phyloP scores from a whole-genome alignment of 1,140 invertebrate genomes.

The Lordiphosa collinella region DNA sequence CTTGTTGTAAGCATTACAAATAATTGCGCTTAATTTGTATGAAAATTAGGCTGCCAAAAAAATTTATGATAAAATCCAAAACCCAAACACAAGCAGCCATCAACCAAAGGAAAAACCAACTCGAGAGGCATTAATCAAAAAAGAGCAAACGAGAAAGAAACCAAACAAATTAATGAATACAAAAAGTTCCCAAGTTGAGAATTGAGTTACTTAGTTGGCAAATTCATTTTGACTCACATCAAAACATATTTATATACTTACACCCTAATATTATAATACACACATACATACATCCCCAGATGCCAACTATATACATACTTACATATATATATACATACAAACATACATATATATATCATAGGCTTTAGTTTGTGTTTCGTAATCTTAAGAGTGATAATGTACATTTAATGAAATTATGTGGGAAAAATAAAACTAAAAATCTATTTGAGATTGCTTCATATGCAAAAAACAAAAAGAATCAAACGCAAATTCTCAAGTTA shows the following conservation, averaged over 20 bases:
- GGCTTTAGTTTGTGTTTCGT: constrained; percentile 72
- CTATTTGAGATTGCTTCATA: constrained; percentile 53
- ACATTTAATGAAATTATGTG: constrained; percentile 50
- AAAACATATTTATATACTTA: constrained; percentile 35
- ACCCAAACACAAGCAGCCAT: neutral
- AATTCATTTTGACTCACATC: constrained; percentile 13
- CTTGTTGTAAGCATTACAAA: constrained; percentile 49
- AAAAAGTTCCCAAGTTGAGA: constrained; percentile 10
- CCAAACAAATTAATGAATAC: constrained; percentile 1
- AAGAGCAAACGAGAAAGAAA: constrained; percentile 12
- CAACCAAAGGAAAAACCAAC: neutral
- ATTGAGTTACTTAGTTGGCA: constrained; percentile 27
- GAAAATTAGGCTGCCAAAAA: constrained; percentile 8
- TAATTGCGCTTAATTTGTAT: constrained; percentile 33
- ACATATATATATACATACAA: constrained; percentile 28
- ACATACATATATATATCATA: constrained; percentile 66
- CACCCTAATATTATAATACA: constrained; percentile 16
- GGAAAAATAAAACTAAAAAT: constrained; percentile 34
- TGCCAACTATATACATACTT: constrained; percentile 35
- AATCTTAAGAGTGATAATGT: constrained; percentile 69
- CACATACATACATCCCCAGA: constrained; percentile 30
- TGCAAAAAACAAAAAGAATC: constrained; percentile 18
- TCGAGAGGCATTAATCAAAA: constrained; percentile 29
- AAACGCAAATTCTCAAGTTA: neutral
- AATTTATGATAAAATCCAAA: neutral